Conservation (phyloP, 37 sponge, comb jelly and placozoan species). For the Corticium candelabrum region DNA sequence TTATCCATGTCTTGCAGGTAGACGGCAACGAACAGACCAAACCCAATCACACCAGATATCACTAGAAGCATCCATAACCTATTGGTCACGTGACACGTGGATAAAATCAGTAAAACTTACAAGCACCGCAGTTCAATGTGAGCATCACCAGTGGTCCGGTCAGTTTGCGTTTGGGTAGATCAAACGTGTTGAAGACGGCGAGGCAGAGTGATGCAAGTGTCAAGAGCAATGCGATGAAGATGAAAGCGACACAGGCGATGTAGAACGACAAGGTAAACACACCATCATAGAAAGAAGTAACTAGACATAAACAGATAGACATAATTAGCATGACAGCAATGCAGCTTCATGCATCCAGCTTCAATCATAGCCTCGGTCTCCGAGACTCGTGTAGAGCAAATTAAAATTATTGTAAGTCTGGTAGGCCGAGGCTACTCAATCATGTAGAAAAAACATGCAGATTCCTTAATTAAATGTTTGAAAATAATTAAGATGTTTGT, state of each 20-base stretch:
- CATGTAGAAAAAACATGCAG: too few species aligned
- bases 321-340: too few species aligned
- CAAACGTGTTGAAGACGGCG: constrained; percentile 54
- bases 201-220: constrained; percentile 32
- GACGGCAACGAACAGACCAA: constrained; percentile 22
- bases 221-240: constrained; percentile 26
- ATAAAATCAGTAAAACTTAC: constrained; percentile 9
- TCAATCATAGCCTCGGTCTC: too few species aligned
- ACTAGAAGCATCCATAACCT: constrained; percentile 1
- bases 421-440: too few species aligned
- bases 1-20: constrained; percentile 24
- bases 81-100: neutral
- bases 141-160: constrained; percentile 56
- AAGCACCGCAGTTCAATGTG: constrained; percentile 32
- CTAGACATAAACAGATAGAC: too few species aligned
- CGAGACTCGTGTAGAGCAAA: too few species aligned
- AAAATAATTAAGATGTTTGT: too few species aligned
- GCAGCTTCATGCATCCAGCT: too few species aligned
- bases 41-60: constrained; percentile 6
- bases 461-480: too few species aligned
- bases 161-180: constrained; percentile 48
- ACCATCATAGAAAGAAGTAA: too few species aligned
- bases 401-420: too few species aligned
- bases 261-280: too few species aligned
- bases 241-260: constrained; percentile 23